Percentiles rank a stretch among this genome's conserved stretches.
These are phyloP conservation scores for Poecile montanus DNA, from an alignment of 2,797 vertebrate genomes.

Conservation along the genomic window DNA sequence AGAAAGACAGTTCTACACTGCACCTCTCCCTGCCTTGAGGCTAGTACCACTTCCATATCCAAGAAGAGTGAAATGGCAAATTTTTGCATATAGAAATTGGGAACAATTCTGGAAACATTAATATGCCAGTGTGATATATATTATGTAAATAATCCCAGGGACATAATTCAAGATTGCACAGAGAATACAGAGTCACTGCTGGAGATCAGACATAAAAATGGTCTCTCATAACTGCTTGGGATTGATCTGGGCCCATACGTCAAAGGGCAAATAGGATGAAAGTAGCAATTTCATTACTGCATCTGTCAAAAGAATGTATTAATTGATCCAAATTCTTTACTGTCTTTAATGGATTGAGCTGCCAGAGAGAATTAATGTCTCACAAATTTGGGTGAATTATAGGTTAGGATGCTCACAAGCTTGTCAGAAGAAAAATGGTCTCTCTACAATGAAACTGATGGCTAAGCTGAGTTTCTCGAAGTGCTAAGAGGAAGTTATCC, in stretches of 20 bases:
- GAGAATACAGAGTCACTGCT: not conserved
- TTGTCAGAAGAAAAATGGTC: conserved; percentile 64
- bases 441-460: conserved; percentile 40
- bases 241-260: not conserved
- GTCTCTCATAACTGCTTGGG: not conserved
- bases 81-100: not conserved
- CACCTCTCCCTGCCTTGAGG: not conserved
- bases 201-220: not conserved
- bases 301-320: conserved; percentile 56
- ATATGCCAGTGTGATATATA: not conserved
- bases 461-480: conserved; percentile 27
- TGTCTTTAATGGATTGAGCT: conserved; percentile 74
- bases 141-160: not conserved
- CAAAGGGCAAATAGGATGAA: conserved; percentile 52
- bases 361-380: conserved; percentile 76
- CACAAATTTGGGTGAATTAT: conserved; percentile 68
- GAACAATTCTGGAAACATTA: not conserved
- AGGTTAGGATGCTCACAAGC: conserved; percentile 56
- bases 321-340: conserved; percentile 65
- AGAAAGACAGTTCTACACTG: not conserved
- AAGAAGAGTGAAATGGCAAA: not conserved
- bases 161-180: not conserved
- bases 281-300: conserved; percentile 52
- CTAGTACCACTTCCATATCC: not conserved
- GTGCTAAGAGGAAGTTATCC: not conserved